Conservation (phyloP, 2,888 invertebrate genomes). For the Cryptus viduatorius region DNA sequence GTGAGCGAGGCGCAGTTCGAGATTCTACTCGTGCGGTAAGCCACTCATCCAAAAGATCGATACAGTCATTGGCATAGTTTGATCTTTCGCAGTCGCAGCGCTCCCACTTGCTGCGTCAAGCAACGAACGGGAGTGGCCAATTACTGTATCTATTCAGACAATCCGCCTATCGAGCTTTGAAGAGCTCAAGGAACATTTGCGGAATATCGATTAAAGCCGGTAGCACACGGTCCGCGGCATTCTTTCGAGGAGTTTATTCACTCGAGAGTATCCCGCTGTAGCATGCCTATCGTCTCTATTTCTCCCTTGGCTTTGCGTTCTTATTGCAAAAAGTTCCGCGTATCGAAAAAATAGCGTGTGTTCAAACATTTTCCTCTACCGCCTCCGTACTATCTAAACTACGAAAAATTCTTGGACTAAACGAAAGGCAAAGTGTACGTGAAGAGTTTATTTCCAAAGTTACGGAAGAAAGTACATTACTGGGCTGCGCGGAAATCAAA, state of each 20-base stretch:
- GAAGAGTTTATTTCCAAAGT: neutral
- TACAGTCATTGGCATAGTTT: neutral
- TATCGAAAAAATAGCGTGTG: constrained; percentile 9
- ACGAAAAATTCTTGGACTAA: neutral
- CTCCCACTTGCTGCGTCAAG: neutral
- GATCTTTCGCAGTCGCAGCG: neutral
- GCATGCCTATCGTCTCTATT: constrained; percentile 1
- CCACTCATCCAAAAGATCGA: neutral
- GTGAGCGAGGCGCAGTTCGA: neutral
- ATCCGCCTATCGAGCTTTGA: neutral
- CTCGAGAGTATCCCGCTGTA: neutral
- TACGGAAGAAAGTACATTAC: neutral
- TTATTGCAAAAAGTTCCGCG: neutral
- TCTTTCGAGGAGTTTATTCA: constrained; percentile 40
- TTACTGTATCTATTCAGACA: neutral
- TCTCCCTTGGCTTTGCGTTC: neutral
- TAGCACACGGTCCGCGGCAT: neutral
- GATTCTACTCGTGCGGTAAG: constrained; percentile 1
- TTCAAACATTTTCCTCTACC: neutral
- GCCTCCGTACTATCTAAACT: neutral
- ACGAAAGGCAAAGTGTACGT: neutral
- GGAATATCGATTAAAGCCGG: constrained; percentile 52
- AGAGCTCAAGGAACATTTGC: constrained; percentile 41
- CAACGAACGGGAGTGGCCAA: neutral
- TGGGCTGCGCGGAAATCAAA: too few species aligned